Evolutionary conservation across 2,113 vertebrate species (phyloP).

Genomic region (Cyphomyrus discorhynchus): DNA sequence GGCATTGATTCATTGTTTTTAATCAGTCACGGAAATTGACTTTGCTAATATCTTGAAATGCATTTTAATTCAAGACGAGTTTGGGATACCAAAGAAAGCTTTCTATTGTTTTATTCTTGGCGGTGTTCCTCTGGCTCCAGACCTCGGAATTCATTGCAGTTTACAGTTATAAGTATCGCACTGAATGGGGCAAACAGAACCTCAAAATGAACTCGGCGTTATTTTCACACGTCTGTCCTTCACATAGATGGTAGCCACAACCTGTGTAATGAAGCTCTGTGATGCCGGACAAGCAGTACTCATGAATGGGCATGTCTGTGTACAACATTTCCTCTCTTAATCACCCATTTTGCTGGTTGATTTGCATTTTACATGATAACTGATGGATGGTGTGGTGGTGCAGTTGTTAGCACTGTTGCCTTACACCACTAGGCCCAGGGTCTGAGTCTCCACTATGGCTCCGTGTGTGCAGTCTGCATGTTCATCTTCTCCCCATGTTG

Average conservation of each 20-base stretch:
- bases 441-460: no score
- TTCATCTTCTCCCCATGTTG: no score
- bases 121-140: not conserved
- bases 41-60: not conserved
- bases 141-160: not conserved
- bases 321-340: not conserved
- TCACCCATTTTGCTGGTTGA: not conserved
- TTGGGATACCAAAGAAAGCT: not conserved
- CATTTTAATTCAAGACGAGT: not conserved
- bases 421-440: no score
- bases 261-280: not conserved
- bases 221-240: not conserved
- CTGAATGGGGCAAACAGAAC: conserved; percentile 3
- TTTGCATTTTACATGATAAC: not conserved
- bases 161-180: conserved; percentile 14
- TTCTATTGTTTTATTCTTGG: not conserved
- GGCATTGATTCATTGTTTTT: not conserved
- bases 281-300: not conserved
- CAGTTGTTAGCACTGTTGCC: no score
- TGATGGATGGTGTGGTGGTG: not conserved
- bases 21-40: not conserved
- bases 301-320: not conserved
- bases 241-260: conserved; percentile 6
- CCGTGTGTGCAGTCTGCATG: no score
- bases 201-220: not conserved